phyloP scores from a whole-genome alignment of 92 coral and sea anemone species.

The Ricordea florida region DNA sequence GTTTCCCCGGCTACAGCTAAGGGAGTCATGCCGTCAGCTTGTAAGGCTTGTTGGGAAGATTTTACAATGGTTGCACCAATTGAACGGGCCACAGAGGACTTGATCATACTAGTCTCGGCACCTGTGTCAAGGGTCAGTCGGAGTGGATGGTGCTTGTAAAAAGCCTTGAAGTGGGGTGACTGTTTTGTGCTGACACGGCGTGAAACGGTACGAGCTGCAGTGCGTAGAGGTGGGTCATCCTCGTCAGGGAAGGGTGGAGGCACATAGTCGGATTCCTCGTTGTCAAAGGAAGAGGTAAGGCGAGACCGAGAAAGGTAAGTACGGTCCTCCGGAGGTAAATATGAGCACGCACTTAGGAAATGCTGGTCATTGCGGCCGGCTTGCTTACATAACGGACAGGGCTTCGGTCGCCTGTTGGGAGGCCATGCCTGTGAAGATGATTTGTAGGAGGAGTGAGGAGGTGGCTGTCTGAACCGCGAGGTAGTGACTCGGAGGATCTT shows the following conservation, averaged over 20 bases:
- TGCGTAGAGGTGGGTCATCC: not conserved
- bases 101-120: conserved; percentile 57
- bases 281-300: conserved; percentile 13
- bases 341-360: conserved; percentile 56
- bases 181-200: conserved; percentile 54
- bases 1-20: conserved; percentile 44
- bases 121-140: too few species aligned
- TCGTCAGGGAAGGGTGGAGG: not conserved
- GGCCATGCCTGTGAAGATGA: not conserved
- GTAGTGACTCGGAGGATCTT: conserved; percentile 32
- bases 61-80: conserved; percentile 17
- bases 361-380: conserved; percentile 59
- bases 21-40: conserved; percentile 54
- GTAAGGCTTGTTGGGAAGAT: conserved; percentile 45
- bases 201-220: conserved; percentile 21
- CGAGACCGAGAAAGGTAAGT: conserved; percentile 32
- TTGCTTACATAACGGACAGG: conserved; percentile 49
- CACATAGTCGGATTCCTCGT: conserved; percentile 10
- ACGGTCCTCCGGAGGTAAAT: conserved; percentile 48
- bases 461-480: not conserved
- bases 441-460: not conserved
- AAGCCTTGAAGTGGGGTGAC: conserved; percentile 51
- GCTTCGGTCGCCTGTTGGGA: conserved; percentile 19
- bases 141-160: too few species aligned
- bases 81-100: conserved; percentile 16